Conservation (phyloP, 2,888 invertebrate species). For the Andrena trimmerana region DNA sequence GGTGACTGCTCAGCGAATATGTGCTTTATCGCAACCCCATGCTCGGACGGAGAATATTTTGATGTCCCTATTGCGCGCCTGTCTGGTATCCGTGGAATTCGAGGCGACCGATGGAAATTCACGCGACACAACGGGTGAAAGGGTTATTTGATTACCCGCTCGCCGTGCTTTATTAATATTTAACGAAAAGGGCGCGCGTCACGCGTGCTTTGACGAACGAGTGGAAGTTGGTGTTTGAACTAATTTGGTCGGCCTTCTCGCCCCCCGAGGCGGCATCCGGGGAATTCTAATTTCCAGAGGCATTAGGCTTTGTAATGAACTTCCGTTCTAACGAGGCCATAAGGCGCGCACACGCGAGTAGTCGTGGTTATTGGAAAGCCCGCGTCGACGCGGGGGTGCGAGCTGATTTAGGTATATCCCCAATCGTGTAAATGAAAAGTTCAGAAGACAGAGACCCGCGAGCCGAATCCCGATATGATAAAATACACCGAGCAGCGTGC, state of each 20-base stretch:
- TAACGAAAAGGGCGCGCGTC: conserved; percentile 34
- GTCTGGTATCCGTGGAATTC: conserved; percentile 40
- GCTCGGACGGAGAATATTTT: not conserved
- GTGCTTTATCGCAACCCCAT: not conserved
- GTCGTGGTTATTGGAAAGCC: conserved; percentile 68
- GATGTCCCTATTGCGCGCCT: not conserved
- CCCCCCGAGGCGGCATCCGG: conserved; percentile 49
- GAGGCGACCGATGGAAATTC: conserved; percentile 29
- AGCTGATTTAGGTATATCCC: conserved; percentile 45
- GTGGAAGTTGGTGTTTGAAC: conserved; percentile 56
- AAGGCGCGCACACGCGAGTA: conserved; percentile 67
- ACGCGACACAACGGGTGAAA: conserved; percentile 14
- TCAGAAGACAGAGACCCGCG: not conserved
- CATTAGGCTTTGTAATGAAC: conserved; percentile 69
- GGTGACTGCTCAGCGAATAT: no score
- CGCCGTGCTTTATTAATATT: conserved; percentile 48
- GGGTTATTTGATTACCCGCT: conserved; percentile 37
- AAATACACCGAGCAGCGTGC: no score
- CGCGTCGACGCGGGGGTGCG: conserved; percentile 33
- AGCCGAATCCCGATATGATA: no score
- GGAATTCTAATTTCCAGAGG: conserved; percentile 72
- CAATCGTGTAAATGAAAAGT: conserved; percentile 25
- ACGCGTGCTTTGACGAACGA: conserved; percentile 42
- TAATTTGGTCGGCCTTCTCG: conserved; percentile 42
- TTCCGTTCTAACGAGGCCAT: conserved; percentile 70